These are phyloP conservation scores for Sinelater perroti DNA, from an alignment of 2,888 invertebrate genomes.

Conservation along the genomic window DNA sequence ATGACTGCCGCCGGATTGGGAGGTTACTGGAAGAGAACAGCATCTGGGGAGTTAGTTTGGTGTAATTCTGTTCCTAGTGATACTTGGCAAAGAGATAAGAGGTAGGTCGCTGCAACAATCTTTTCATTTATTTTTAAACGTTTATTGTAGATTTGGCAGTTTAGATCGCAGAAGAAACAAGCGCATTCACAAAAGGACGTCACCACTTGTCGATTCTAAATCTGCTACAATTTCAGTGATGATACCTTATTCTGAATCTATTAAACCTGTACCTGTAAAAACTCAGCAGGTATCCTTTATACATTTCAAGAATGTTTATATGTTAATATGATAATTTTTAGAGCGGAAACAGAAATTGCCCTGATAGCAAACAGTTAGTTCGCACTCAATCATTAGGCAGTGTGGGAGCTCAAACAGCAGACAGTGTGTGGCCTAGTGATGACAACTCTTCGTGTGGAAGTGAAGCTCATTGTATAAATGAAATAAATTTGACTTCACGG, in stretches of 20 bases:
- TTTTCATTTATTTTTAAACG: neutral
- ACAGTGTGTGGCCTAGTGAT: constrained; percentile 59
- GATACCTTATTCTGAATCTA: constrained; percentile 51
- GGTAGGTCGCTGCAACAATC: constrained; percentile 44
- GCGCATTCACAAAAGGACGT: constrained; percentile 55
- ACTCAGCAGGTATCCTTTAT: constrained; percentile 53
- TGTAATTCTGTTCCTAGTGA: constrained; percentile 52
- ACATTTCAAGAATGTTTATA: too few species aligned
- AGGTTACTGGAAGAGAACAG: constrained; percentile 58
- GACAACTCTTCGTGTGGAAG: constrained; percentile 60
- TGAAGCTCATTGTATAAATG: constrained; percentile 55
- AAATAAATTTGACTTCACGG: constrained; percentile 48
- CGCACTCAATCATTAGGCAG: constrained; percentile 69
- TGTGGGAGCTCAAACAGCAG: constrained; percentile 62
- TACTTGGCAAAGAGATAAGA: constrained; percentile 57
- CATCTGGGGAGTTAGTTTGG: constrained; percentile 59
- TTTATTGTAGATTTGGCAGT: constrained; percentile 65
- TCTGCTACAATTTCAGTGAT: constrained; percentile 54
- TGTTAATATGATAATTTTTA: constrained; percentile 34
- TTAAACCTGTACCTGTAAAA: constrained; percentile 51
- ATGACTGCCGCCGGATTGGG: constrained; percentile 56
- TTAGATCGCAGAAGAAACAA: constrained; percentile 67
- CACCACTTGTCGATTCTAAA: constrained; percentile 56
- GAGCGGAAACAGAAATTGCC: constrained; percentile 51
- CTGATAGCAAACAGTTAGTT: constrained; percentile 60